Conservation (phyloP, 2,888 invertebrate species). For the Choristoneura rosaceana region DNA sequence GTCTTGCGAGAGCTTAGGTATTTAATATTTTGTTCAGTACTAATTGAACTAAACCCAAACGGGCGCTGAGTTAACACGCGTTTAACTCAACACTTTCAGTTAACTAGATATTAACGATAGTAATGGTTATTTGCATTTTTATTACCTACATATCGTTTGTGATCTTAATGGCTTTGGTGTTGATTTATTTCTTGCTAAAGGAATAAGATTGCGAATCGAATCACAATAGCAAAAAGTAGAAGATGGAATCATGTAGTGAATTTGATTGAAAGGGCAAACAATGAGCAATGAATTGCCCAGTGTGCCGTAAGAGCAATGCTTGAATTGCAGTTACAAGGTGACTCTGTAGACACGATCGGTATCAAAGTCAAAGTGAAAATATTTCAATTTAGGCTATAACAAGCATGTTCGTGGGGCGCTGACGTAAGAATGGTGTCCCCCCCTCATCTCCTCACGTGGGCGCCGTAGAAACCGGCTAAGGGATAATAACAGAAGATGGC, state of each 20-base stretch:
- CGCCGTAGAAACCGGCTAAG: no score
- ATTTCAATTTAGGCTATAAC: no score
- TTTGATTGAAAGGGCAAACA: neutral
- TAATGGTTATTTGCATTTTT: slow-evolving; percentile 28
- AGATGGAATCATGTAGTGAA: neutral
- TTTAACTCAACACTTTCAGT: slow-evolving; percentile 19
- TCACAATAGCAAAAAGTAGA: neutral
- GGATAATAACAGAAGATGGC: no score
- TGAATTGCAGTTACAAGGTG: neutral
- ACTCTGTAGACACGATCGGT: no score
- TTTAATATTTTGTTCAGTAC: neutral
- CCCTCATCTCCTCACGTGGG: no score
- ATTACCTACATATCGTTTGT: slow-evolving; percentile 3
- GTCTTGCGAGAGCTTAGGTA: no score
- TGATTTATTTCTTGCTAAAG: slow-evolving; percentile 7
- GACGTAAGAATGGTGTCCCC: no score
- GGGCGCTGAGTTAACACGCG: neutral
- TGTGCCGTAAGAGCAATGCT: neutral
- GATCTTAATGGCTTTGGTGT: neutral
- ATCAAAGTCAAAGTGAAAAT: no score
- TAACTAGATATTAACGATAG: slow-evolving; percentile 26
- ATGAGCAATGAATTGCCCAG: neutral
- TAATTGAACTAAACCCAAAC: slow-evolving; percentile 5
- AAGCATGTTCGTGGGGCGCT: no score
- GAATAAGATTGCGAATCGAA: neutral